Base-by-base conservation (phyloP, 2,113 vertebrate species). In the Turdus rufiventris region DNA sequence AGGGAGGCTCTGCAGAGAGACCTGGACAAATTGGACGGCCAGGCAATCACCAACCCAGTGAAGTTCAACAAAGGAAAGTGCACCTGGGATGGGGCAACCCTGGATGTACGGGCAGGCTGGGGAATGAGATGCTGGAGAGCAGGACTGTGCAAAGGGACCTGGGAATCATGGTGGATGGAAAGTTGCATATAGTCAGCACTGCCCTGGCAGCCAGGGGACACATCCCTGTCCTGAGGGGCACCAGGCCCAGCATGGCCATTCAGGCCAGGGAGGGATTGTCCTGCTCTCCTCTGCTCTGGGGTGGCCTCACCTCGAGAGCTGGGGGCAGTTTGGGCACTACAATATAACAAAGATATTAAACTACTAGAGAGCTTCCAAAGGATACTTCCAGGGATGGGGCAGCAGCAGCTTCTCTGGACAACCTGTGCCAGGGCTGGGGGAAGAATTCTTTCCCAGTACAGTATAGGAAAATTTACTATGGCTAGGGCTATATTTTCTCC, bases 221-320 rank as follows among this genome's bases (percentile, higher is more conserved):
- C 53, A 67, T 36, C 26, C 25, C 26, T 58, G 14, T 51, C 12
- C 36, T 43, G 43, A 26, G 43, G 70, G 2, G 4, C 31, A 36
- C 8, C 31, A 43, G 36, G 31, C 51, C 51, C 61, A 34, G 61
- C 61, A 31, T 6, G 34, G 16, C 19, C 12, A 5, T 6, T 29
- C 0, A 1, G 14, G 45, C 36, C 53, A 76, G 26, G 53, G 53
- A 58, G 9, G 36, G 33, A 38, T 51, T 60, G 43, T 43, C 12
- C 33, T 0, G 2, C 31, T 31, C 33, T 0, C 2, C 31, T 31
- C 26, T 60, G 54, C 45, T 2, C 53, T 60, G 54, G 33, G 26
- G 12, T 0, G 0, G 26, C 45, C 62, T 36, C 53, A 51, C 6
- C 26, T 76, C 1, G 0, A 36, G 54, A 45, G 28, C 54, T 60